Evolutionary conservation across 2,888 invertebrate genomes (phyloP).

Genomic region (Eubasilissa splendida): DNA sequence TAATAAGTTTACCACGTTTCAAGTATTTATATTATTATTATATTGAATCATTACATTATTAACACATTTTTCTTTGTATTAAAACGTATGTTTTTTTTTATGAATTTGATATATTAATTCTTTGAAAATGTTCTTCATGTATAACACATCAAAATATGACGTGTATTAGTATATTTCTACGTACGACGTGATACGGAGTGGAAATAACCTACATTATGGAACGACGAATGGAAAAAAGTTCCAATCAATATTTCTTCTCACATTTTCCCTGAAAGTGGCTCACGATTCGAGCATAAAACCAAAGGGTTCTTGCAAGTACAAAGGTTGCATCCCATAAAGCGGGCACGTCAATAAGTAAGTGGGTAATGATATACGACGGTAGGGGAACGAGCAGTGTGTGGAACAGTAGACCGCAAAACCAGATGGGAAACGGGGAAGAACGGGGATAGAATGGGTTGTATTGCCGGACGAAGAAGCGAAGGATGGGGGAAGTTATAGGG

Average conservation of each 20-base stretch:
- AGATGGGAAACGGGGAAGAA: constrained; percentile 34
- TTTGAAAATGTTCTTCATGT: no score
- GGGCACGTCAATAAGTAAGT: constrained; percentile 54
- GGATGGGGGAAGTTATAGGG: constrained; percentile 4
- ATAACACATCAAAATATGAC: no score
- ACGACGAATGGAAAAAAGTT: background rate
- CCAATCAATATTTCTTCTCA: constrained; percentile 17
- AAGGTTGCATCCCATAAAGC: constrained; percentile 28
- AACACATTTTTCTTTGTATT: no score
- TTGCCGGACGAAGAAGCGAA: background rate
- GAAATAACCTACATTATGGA: no score
- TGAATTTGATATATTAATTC: no score
- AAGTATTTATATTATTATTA: no score
- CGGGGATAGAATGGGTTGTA: constrained; percentile 25
- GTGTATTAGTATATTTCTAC: no score
- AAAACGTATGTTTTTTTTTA: no score
- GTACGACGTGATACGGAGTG: no score
- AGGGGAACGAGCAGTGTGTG: constrained; percentile 26
- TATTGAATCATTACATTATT: no score
- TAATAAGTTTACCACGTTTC: no score
- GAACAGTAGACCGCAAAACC: constrained; percentile 29
- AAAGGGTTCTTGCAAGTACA: constrained; percentile 19
- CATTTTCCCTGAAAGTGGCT: constrained; percentile 8
- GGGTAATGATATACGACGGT: constrained; percentile 56
- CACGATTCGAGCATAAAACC: constrained; percentile 11